These are phyloP conservation scores for Drosophila insularis DNA, from an alignment of 1,140 invertebrate genomes.

Conservation along the genomic window DNA sequence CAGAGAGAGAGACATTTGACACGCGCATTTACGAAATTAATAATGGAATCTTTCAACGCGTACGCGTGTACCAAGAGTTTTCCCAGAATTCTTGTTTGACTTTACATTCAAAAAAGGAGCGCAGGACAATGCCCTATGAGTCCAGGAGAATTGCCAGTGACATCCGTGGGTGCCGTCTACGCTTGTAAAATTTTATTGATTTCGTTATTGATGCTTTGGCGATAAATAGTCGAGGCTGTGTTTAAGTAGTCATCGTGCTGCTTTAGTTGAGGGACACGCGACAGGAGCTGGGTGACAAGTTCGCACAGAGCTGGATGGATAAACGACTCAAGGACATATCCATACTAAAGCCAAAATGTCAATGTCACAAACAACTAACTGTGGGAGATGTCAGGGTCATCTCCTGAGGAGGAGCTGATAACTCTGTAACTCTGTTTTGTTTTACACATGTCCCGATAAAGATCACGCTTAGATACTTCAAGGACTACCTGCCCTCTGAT, in stretches of 20 bases:
- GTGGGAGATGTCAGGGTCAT: constrained; percentile 51
- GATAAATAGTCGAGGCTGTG: constrained; percentile 44
- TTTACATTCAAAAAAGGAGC: neutral
- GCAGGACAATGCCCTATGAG: constrained; percentile 9
- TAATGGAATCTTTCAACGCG: constrained; percentile 55
- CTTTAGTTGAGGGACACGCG: constrained; percentile 77
- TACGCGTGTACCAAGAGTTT: constrained; percentile 44
- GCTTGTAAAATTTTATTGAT: constrained; percentile 74
- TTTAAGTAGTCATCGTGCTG: constrained; percentile 77
- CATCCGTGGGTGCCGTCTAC: constrained; percentile 63
- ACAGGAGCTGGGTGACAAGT: constrained; percentile 80
- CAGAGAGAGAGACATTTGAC: constrained; percentile 56
- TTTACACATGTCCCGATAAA: constrained; percentile 57
- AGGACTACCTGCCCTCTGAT: constrained; percentile 56
- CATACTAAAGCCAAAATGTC: constrained; percentile 13
- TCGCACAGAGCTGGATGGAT: constrained; percentile 24
- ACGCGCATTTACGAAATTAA: constrained; percentile 77
- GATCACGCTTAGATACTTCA: constrained; percentile 54
- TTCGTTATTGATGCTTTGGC: constrained; percentile 47
- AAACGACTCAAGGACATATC: constrained; percentile 22
- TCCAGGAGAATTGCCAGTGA: constrained; percentile 9
- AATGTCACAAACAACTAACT: constrained; percentile 15
- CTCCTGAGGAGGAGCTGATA: constrained; percentile 35
- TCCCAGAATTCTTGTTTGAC: constrained; percentile 23
- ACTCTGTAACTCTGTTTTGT: constrained; percentile 34